A percentile compares a stretch with the other conserved stretches of the same genome.
Conservation (phyloP, 53 echinoderm and acorn worm genomes). For the Paelopatides confundens region DNA sequence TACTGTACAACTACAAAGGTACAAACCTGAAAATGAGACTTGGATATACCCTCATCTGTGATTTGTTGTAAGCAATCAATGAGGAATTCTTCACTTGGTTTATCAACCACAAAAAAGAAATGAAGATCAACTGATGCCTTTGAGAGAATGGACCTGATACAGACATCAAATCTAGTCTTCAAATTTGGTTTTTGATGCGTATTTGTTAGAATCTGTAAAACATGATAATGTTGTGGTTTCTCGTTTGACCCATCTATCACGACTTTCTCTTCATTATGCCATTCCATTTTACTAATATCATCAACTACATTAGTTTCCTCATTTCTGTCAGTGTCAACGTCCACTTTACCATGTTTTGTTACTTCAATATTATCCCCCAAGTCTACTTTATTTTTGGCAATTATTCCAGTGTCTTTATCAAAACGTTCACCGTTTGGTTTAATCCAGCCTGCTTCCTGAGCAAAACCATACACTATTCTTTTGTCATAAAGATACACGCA, state of each 20-base stretch:
- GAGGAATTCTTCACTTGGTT: slow-evolving; percentile 71
- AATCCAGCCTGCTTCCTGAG: slow-evolving; percentile 6
- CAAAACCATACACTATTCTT: slow-evolving; percentile 36
- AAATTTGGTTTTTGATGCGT: slow-evolving; percentile 79
- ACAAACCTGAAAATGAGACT: slow-evolving; percentile 86
- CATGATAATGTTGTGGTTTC: slow-evolving; percentile 69
- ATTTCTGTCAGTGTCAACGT: background rate
- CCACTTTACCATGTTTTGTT: background rate
- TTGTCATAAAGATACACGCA: slow-evolving; percentile 45
- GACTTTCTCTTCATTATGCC: background rate
- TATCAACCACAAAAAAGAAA: slow-evolving; percentile 92
- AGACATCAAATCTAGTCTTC: slow-evolving; percentile 80
- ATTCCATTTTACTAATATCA: too few relatives aligned
- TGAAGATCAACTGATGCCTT: slow-evolving; percentile 82
- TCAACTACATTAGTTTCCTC: too few relatives aligned
- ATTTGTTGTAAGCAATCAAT: slow-evolving; percentile 77
- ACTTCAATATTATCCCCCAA: too few relatives aligned
- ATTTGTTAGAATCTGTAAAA: slow-evolving; percentile 87
- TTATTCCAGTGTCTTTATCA: too few relatives aligned
- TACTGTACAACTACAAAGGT: background rate
- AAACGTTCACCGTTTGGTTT: background rate
- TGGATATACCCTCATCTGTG: slow-evolving; percentile 77
- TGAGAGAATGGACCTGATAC: slow-evolving; percentile 79
- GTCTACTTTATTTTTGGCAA: too few relatives aligned
- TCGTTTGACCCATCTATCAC: background rate